A percentile compares a stretch with the other conserved stretches of the same genome.
Evolutionary conservation across 2,888 invertebrate species (phyloP).

Genomic region (Dryococelus australis): DNA sequence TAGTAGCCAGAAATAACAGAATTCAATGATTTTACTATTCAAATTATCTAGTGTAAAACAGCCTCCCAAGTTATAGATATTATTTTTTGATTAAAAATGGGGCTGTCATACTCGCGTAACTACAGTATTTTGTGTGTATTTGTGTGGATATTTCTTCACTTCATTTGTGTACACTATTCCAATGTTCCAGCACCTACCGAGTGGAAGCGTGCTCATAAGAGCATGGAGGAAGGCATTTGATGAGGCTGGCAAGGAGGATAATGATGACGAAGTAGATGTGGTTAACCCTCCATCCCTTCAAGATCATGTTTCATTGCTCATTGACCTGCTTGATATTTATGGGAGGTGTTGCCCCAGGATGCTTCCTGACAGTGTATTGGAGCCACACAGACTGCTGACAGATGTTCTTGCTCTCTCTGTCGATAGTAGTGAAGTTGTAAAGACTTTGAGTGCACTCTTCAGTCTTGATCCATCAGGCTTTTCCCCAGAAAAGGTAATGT

Average conservation of each 20-base stretch:
- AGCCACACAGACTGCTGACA: neutral
- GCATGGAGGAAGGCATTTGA: slow-evolving; percentile 55
- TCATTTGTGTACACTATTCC: no score
- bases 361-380: neutral
- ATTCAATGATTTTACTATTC: no score
- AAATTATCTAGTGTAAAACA: no score
- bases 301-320: slow-evolving; percentile 42
- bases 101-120: no score
- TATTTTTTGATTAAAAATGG: no score
- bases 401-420: neutral
- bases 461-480: neutral
- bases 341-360: neutral
- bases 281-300: neutral
- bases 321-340: slow-evolving; percentile 33
- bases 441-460: neutral
- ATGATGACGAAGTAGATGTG: slow-evolving; percentile 30
- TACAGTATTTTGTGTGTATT: no score
- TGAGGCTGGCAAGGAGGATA: slow-evolving; percentile 44
- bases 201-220: slow-evolving; percentile 54
- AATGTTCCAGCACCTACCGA: slow-evolving; percentile 55
- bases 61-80: no score
- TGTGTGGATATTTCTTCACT: no score
- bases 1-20: no score
- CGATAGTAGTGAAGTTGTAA: neutral
- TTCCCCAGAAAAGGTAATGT: neutral